phyloP scores from a whole-genome alignment of 2,888 invertebrate species.

The Eristalis pertinax region DNA sequence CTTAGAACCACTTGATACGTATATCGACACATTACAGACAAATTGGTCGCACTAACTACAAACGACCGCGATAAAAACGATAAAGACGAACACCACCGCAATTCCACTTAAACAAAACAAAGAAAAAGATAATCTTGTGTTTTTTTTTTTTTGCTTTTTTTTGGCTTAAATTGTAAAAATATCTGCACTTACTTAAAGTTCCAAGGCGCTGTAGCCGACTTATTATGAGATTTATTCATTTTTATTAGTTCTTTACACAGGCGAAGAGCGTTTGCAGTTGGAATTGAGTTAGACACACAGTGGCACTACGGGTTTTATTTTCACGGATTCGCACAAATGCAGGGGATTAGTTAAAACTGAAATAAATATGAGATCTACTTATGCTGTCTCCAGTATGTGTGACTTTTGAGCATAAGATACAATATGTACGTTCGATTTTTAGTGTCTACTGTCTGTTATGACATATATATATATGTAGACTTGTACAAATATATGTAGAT shows the following conservation, averaged over 20 bases:
- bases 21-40: neutral
- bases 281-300: neutral
- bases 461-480: neutral
- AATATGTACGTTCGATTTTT: neutral
- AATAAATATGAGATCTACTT: neutral
- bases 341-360: neutral
- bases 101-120: conserved; percentile 14
- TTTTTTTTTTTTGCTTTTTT: neutral
- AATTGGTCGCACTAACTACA: neutral
- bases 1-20: neutral
- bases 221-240: conserved; percentile 52
- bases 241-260: conserved; percentile 1
- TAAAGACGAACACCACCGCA: neutral
- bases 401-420: conserved; percentile 15
- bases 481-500: neutral
- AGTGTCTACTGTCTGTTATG: conserved; percentile 5
- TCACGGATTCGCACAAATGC: neutral
- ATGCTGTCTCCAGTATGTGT: neutral
- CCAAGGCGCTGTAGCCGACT: conserved; percentile 53
- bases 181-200: conserved; percentile 69
- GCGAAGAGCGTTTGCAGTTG: neutral
- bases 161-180: conserved; percentile 6
- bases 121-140: conserved; percentile 5
- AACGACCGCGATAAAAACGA: conserved; percentile 4
- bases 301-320: neutral